phyloP scores from a whole-genome alignment of 2,888 invertebrate genomes.

The Drosophila tanythrix region DNA sequence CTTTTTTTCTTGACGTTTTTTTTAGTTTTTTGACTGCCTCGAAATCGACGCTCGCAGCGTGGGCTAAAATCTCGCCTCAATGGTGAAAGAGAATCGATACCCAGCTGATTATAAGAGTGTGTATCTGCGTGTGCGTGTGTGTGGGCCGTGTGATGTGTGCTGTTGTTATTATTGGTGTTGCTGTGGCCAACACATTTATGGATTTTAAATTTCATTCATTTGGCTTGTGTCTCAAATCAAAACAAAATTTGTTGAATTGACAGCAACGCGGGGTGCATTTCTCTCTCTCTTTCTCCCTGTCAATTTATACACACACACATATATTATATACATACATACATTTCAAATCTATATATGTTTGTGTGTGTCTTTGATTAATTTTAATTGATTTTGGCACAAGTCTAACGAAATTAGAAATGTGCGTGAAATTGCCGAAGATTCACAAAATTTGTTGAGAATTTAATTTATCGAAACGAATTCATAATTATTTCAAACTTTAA shows the following conservation, averaged over 20 bases:
- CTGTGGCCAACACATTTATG: constrained; percentile 58
- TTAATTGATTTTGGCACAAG: constrained; percentile 75
- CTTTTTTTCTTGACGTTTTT: constrained; percentile 2
- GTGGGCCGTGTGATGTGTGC: constrained; percentile 34
- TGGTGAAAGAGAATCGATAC: constrained; percentile 56
- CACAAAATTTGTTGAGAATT: constrained; percentile 19
- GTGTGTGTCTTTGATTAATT: constrained; percentile 43
- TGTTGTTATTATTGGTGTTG: constrained; percentile 26
- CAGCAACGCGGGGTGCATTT: constrained; percentile 59
- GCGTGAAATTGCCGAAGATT: constrained; percentile 63
- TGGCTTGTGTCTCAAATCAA: constrained; percentile 78
- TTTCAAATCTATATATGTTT: too few relatives aligned
- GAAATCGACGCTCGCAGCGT: constrained; percentile 58
- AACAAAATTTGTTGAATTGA: constrained; percentile 66
- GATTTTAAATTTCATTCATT: constrained; percentile 50
- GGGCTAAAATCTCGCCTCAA: constrained; percentile 58
- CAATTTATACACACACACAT: neutral
- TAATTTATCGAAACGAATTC: constrained; percentile 45
- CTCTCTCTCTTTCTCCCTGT: neutral
- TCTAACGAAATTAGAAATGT: constrained; percentile 45
- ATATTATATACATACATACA: neutral
- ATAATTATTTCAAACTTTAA: constrained; percentile 29
- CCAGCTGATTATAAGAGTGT: constrained; percentile 26
- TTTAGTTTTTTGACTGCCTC: constrained; percentile 10
- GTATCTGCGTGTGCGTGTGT: constrained; percentile 27